Evolutionary conservation across 1,140 invertebrate genomes (phyloP).

Genomic region (Drosophila equinoxialis): DNA sequence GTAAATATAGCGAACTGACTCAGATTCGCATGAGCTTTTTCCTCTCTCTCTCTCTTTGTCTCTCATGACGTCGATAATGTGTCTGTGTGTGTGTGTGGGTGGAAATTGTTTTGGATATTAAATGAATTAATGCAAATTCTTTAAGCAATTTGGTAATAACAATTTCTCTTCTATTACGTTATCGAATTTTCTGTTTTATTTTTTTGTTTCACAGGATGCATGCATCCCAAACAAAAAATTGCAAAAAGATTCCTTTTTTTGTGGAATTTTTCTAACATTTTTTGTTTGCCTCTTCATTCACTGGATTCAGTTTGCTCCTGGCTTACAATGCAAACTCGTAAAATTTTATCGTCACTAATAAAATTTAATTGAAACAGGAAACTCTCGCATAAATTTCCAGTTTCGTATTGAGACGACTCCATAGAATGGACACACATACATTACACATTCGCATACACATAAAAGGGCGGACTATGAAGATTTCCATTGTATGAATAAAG

Average conservation of each 20-base stretch:
- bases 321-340: constrained; percentile 72
- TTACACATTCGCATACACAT: constrained; percentile 1
- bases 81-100: neutral
- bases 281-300: constrained; percentile 32
- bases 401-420: constrained; percentile 39
- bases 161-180: constrained; percentile 4
- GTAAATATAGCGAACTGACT: constrained; percentile 50
- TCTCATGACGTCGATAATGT: constrained; percentile 43
- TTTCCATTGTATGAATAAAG: constrained; percentile 34
- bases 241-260: constrained; percentile 36
- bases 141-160: constrained; percentile 35
- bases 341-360: constrained; percentile 75
- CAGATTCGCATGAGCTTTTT: neutral
- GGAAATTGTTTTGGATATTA: constrained; percentile 42
- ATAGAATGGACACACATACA: constrained; percentile 24
- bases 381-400: constrained; percentile 75
- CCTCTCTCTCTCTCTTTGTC: constrained; percentile 28
- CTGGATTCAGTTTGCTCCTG: constrained; percentile 9
- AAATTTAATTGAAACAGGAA: constrained; percentile 82
- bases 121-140: constrained; percentile 57
- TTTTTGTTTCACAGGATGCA: constrained; percentile 14
- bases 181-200: constrained; percentile 16
- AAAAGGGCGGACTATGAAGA: constrained; percentile 38
- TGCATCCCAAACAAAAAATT: constrained; percentile 18
- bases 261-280: constrained; percentile 68